A percentile compares a stretch with the other conserved stretches of the same genome.
Evolutionary conservation across 2,888 invertebrate species (phyloP).

Genomic region (Junonia oenone): DNA sequence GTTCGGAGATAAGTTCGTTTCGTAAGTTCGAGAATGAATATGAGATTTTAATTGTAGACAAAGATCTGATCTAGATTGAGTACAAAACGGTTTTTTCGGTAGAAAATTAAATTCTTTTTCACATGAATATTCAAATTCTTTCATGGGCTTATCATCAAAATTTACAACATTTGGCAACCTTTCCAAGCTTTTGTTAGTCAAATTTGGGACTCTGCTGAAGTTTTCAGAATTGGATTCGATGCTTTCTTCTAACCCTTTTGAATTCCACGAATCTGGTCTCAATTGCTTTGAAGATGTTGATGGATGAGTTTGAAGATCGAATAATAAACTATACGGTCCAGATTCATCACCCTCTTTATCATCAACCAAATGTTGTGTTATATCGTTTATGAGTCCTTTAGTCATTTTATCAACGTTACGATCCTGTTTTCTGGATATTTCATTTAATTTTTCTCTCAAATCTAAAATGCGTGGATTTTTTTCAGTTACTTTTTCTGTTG

Average conservation of each 20-base stretch:
- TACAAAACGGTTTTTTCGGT: conserved; percentile 55
- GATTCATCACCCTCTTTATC: conserved; percentile 72
- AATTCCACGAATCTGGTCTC: conserved; percentile 43
- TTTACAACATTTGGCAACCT: conserved; percentile 65
- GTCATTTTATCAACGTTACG: conserved; percentile 62
- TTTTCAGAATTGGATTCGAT: conserved; percentile 34
- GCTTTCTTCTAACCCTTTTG: conserved; percentile 26
- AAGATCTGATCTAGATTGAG: conserved; percentile 69
- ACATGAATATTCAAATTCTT: conserved; percentile 73
- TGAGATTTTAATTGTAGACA: conserved; percentile 68
- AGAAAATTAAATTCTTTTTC: conserved; percentile 58
- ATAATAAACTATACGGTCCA: conserved; percentile 81
- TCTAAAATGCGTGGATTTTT: conserved; percentile 70
- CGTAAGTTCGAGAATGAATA: conserved; percentile 51
- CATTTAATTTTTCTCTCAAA: conserved; percentile 67
- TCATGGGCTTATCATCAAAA: conserved; percentile 69
- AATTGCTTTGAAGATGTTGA: conserved; percentile 52
- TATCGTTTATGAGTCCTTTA: conserved; percentile 64
- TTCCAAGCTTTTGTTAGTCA: conserved; percentile 54
- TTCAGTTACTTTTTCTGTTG: conserved; percentile 62
- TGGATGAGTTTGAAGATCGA: conserved; percentile 67
- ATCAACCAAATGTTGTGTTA: conserved; percentile 64
- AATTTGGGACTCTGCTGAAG: conserved; percentile 41
- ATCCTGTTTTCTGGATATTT: conserved; percentile 68
- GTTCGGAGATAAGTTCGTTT: conserved; percentile 66